These are phyloP conservation scores for Macaria notata DNA, from an alignment of 2,888 invertebrate species.

Conservation along the genomic window DNA sequence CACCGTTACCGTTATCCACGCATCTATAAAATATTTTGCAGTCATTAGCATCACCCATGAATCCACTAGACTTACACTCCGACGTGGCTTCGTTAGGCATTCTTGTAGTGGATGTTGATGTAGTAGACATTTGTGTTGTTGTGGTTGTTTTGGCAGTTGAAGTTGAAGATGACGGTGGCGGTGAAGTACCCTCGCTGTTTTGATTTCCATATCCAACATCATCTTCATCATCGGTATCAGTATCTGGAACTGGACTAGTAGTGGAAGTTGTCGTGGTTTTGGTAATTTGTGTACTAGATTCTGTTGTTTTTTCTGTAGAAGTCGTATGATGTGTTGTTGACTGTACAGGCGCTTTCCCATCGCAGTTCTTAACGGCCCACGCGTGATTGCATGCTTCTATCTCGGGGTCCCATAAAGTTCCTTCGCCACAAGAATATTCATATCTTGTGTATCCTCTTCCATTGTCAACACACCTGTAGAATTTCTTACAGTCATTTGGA, in stretches of 20 bases:
- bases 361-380: constrained; percentile 64
- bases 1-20: constrained; percentile 82
- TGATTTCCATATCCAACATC: constrained; percentile 19
- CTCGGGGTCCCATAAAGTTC: constrained; percentile 84
- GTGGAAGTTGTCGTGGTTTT: constrained; percentile 11
- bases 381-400: constrained; percentile 83
- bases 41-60: constrained; percentile 81
- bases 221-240: constrained; percentile 11
- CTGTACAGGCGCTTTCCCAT: constrained; percentile 32
- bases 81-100: constrained; percentile 14
- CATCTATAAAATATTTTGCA: constrained; percentile 87
- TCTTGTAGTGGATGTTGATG: constrained; percentile 8
- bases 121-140: constrained; percentile 5
- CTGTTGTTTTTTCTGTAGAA: constrained; percentile 24
- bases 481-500: constrained; percentile 83
- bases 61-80: constrained; percentile 74
- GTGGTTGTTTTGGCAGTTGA: constrained; percentile 16
- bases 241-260: constrained; percentile 5
- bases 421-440: constrained; percentile 81
- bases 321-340: constrained; percentile 25
- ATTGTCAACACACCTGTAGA: constrained; percentile 85
- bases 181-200: constrained; percentile 15
- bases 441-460: constrained; percentile 74
- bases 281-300: constrained; percentile 5
- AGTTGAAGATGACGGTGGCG: constrained; percentile 15